A percentile compares a stretch with the other conserved stretches of the same genome.
Evolutionary conservation across 1,140 invertebrate genomes (phyloP).

Genomic region (Diachasma alloeum): DNA sequence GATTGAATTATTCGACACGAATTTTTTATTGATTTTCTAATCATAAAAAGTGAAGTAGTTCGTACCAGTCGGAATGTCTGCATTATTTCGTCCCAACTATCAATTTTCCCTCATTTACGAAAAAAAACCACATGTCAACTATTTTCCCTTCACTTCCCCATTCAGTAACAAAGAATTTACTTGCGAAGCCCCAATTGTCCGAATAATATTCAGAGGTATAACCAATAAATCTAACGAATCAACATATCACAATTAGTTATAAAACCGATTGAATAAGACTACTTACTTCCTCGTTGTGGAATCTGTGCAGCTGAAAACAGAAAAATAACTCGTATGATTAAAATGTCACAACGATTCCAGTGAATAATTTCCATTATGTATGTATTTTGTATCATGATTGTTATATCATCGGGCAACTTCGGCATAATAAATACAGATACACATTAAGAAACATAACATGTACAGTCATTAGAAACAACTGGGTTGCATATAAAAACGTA

Average conservation of each 20-base stretch:
- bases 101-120: too few species aligned
- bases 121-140: too few species aligned
- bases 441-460: slow-evolving; percentile 61
- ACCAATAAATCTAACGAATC: too few species aligned
- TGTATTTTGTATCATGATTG: background rate
- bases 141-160: too few species aligned
- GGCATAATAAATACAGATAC: slow-evolving; percentile 51
- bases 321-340: slow-evolving; percentile 60
- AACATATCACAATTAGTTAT: background rate
- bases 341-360: slow-evolving; percentile 17
- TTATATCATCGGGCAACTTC: slow-evolving; percentile 31
- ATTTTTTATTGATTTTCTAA: too few species aligned
- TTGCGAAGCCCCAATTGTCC: too few species aligned
- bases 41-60: too few species aligned
- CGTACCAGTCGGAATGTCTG: too few species aligned
- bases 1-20: too few species aligned
- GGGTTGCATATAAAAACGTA: slow-evolving; percentile 58
- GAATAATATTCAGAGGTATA: too few species aligned
- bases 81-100: too few species aligned
- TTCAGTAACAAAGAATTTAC: too few species aligned
- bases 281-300: slow-evolving; percentile 87
- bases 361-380: background rate
- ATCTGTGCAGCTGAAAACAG: slow-evolving; percentile 87
- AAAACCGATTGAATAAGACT: slow-evolving; percentile 37
- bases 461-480: slow-evolving; percentile 60